Conservation (phyloP, 2,888 invertebrate genomes). For the Sisyra terminalis region DNA sequence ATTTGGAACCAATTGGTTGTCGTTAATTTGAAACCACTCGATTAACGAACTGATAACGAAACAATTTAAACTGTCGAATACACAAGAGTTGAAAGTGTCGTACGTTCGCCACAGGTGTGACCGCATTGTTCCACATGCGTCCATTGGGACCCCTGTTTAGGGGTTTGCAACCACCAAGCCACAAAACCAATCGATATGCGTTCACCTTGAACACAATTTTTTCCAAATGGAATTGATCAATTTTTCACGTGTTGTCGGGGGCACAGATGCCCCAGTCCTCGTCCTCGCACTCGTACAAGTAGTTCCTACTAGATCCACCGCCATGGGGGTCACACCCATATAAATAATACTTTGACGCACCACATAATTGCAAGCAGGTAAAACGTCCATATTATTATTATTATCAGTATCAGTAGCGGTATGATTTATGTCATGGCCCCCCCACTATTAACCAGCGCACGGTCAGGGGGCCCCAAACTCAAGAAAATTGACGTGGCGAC, state of each 20-base stretch:
- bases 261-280: too few species aligned
- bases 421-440: slow-evolving; percentile 23
- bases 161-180: too few species aligned
- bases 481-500: slow-evolving; percentile 7
- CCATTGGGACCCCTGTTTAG: too few species aligned
- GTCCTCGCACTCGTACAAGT: too few species aligned
- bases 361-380: slow-evolving; percentile 24
- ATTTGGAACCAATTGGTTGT: too few species aligned
- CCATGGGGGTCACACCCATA: slow-evolving; percentile 17
- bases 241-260: too few species aligned
- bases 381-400: slow-evolving; percentile 17
- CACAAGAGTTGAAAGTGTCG: not conserved
- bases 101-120: too few species aligned
- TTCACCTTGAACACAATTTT: too few species aligned
- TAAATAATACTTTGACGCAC: slow-evolving; percentile 27
- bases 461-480: slow-evolving; percentile 17
- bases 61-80: slow-evolving; percentile 5
- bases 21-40: too few species aligned
- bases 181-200: too few species aligned
- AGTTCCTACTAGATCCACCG: not conserved
- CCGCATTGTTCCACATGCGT: too few species aligned
- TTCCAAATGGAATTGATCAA: too few species aligned
- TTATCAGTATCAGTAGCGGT: slow-evolving; percentile 21
- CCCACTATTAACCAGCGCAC: slow-evolving; percentile 20
- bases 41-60: slow-evolving; percentile 1